Conservation (phyloP, 2,797 vertebrate species). For the Poecilia wingei region DNA sequence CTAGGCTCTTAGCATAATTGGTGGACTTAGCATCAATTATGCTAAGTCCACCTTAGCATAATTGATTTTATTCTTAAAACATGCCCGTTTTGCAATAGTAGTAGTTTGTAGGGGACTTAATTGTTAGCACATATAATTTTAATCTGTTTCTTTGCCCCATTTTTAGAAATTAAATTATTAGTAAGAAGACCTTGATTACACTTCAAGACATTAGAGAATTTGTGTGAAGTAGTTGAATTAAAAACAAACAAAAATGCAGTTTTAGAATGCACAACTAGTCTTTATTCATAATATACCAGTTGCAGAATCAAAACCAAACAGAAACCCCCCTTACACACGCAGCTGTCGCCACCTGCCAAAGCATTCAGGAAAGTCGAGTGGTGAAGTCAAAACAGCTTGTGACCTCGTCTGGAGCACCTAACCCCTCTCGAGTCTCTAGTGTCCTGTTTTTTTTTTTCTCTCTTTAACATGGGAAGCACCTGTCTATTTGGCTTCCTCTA, state of each 20-base stretch:
- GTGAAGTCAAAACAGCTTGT: conserved; percentile 78
- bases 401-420: conserved; percentile 72
- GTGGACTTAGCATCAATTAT: too few species aligned
- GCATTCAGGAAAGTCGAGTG: conserved; percentile 57
- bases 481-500: conserved; percentile 64
- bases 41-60: background rate
- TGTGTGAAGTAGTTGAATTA: conserved; percentile 4
- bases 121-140: background rate
- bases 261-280: conserved; percentile 11
- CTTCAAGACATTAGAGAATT: background rate
- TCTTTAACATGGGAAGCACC: conserved; percentile 71
- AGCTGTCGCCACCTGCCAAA: conserved; percentile 75
- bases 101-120: background rate
- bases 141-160: background rate
- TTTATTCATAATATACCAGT: conserved; percentile 22
- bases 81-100: background rate
- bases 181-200: background rate
- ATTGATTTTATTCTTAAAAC: background rate
- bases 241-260: background rate
- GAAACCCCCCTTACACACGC: conserved; percentile 55
- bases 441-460: conserved; percentile 42
- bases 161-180: background rate
- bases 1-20: too few species aligned
- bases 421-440: conserved; percentile 59
- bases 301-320: conserved; percentile 36